Base-by-base conservation (phyloP, 2,113 vertebrate species). In the Calcarius ornatus region DNA sequence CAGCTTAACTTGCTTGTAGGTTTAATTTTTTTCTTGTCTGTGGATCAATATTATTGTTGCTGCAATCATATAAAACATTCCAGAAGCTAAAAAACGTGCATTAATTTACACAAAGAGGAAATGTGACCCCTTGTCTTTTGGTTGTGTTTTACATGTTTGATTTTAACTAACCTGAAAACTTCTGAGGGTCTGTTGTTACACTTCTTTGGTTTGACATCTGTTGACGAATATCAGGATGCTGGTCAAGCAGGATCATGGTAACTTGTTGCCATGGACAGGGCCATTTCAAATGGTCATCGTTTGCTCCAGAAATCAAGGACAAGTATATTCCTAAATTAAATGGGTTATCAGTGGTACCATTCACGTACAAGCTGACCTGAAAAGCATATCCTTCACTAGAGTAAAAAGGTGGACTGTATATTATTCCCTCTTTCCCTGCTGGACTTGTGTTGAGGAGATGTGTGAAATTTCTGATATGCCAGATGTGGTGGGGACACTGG, bases 371-470 rank as follows among this genome's bases (percentile, higher is more conserved):
- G 40, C 24, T 3, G 94, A 99, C 93, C 95, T 99, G 99, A 96
- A 98, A 99, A 61, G 98, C 98, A 88, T 99, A 99, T 43, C 99
- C 99, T 94, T 98, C 95, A 35, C 95, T 95, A 25, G 99, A 99
- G 71, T 98, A 98, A 96, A 98, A 99, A 14, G 97, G 97, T 11
- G 99, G 99, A 38, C 99, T 99, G 85, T 96, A 97, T 66, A 99
- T 91, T 43, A 2, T 11, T 25, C 90, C 94, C 43, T 3, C 15
- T 43, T 3, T 5, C 63, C 97, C 95, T 28, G 53, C 42, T 53
- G 93, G 90, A 6, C 92, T 97, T 48, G 92, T 96, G 33, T 97
- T 66, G 91, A 99, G 97, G 47, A 99, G 95, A 4, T 96, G 12
- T 7, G 88, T 97, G 89, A 99, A 99, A 97, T 99, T 98, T 76